Base-by-base conservation (phyloP, 2,888 invertebrate species). In the Nomada fucata region DNA sequence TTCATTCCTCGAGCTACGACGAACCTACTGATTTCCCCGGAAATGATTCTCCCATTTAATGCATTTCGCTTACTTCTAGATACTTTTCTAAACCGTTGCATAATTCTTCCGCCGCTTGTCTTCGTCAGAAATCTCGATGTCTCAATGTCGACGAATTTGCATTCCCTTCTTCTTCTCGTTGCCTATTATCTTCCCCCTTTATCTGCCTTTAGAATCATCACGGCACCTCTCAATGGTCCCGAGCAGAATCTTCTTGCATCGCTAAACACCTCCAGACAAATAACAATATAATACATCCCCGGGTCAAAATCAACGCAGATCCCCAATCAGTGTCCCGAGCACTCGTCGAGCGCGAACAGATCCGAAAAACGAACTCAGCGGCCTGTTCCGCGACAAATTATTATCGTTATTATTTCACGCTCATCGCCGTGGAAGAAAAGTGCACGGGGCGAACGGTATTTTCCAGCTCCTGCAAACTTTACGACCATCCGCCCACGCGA, bases 401-500 rank as follows among this genome's bases (percentile, higher is more conserved):
- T 70, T 55, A 18, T 42, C 61, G 70, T 85, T 85, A 79, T 76
- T 76, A 65, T n/a, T 69, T 44, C 23, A 29, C 65, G 78, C 64
- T 55, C 44, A 13, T 11, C 23, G 42, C 47, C 50, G 59, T 29
- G 64, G 59, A 67, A 71, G 0, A n/a, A 63, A 65, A 70, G 42
- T 55, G 72, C 23, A 36, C 47, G 18, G 42, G 55, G 20, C 23
- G 26, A 36, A n/a, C 47, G 15, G 36, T 20, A 47, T 76, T 79
- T 69, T 60, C 50, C 68, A 65, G 26, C 60, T 20, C 60, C 42
- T 44, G 63, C 20, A 47, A 71, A 76, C 63, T 71, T 84, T 75
- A 82, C 73, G 74, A 59, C 57, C 76, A 64, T 84, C 59, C 82
- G 61, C 84, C 76, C 81, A 81, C 79, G 72, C 64, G 59, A 20